These are phyloP conservation scores for Zoanthus gigantus DNA, from an alignment of 92 coral and sea anemone genomes.

Conservation along the genomic window DNA sequence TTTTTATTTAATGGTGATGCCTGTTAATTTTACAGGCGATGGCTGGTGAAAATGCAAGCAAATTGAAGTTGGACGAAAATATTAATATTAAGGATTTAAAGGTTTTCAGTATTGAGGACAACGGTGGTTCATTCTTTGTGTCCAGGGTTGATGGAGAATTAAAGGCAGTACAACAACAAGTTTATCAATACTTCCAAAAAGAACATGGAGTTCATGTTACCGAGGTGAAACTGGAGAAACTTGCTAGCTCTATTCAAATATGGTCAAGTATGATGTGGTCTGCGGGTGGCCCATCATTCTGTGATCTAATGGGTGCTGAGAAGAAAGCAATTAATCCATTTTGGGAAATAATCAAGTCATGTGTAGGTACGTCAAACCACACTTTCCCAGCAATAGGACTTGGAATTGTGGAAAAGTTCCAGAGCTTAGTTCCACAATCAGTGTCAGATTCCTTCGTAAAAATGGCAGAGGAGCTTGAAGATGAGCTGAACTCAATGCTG, in stretches of 20 bases:
- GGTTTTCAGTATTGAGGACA: slow-evolving; percentile 76
- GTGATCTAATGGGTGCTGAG: slow-evolving; percentile 82
- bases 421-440: slow-evolving; percentile 74
- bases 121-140: slow-evolving; percentile 79
- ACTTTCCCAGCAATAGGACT: slow-evolving; percentile 95
- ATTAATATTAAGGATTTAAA: slow-evolving; percentile 78
- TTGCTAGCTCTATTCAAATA: slow-evolving; percentile 84
- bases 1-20: not conserved
- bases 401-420: slow-evolving; percentile 84
- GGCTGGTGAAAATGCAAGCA: slow-evolving; percentile 80
- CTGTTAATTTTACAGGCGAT: slow-evolving; percentile 61
- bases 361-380: slow-evolving; percentile 80
- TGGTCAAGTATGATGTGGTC: slow-evolving; percentile 95
- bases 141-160: slow-evolving; percentile 80
- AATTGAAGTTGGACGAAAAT: slow-evolving; percentile 62
- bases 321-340: slow-evolving; percentile 70
- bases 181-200: slow-evolving; percentile 73
- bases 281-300: slow-evolving; percentile 86
- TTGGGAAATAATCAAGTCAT: slow-evolving; percentile 88
- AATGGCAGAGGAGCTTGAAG: slow-evolving; percentile 79
- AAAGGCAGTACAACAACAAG: slow-evolving; percentile 75
- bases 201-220: slow-evolving; percentile 73
- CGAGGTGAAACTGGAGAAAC: slow-evolving; percentile 75
- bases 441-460: slow-evolving; percentile 67
- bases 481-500: slow-evolving; percentile 80